phyloP scores from a whole-genome alignment of 1,140 invertebrate species.

The Meloidogyne chitwoodi region DNA sequence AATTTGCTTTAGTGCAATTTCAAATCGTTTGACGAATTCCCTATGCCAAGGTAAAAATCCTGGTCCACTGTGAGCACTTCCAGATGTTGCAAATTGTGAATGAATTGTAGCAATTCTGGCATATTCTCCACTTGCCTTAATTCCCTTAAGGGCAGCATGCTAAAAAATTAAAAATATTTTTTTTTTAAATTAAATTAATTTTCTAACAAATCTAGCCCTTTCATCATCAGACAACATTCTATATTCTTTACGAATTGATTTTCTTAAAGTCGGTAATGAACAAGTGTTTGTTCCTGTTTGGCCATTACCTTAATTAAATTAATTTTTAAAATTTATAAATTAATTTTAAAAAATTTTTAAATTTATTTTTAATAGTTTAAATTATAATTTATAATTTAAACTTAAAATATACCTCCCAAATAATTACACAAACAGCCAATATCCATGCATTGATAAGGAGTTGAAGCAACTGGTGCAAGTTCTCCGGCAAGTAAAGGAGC shows the following conservation, averaged over 20 bases:
- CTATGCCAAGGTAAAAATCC: slow-evolving; percentile 31
- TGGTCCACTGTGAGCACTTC: slow-evolving; percentile 24
- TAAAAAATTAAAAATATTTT: slow-evolving; percentile 7
- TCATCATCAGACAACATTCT: slow-evolving; percentile 37
- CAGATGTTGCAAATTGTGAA: slow-evolving; percentile 53
- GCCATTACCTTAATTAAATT: slow-evolving; percentile 1
- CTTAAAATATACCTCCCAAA: neutral
- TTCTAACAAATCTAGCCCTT: slow-evolving; percentile 12
- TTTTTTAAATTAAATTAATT: neutral
- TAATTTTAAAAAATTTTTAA: too few relatives aligned
- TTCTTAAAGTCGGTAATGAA: slow-evolving; percentile 7
- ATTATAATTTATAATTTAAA: neutral
- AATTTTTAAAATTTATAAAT: too few relatives aligned
- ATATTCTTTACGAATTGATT: slow-evolving; percentile 44
- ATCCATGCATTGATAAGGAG: slow-evolving; percentile 28
- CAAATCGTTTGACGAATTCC: slow-evolving; percentile 31
- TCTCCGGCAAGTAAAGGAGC: slow-evolving; percentile 11
- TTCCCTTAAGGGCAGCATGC: slow-evolving; percentile 58
- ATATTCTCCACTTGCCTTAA: slow-evolving; percentile 60
- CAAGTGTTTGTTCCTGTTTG: neutral
- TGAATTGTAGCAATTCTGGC: slow-evolving; percentile 46
- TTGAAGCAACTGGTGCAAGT: slow-evolving; percentile 7
- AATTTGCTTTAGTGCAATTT: slow-evolving; percentile 27
- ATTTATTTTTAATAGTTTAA: neutral
- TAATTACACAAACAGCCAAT: slow-evolving; percentile 24